Percentiles rank a stretch among this genome's conserved stretches.
Conservation (phyloP, 1,140 invertebrate genomes). For the Argopecten irradians region DNA sequence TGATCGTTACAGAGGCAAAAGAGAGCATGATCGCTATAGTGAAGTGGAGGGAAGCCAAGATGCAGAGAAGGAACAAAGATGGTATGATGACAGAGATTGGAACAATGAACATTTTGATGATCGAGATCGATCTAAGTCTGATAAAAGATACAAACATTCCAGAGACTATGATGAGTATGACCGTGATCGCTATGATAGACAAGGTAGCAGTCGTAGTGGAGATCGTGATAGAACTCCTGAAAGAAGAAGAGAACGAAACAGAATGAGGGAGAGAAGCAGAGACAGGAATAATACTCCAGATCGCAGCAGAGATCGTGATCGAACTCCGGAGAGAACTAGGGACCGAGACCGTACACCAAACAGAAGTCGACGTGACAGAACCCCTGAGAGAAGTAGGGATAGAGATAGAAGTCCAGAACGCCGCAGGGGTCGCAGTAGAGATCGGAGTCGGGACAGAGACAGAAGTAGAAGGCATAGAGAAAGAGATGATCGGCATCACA, state of each 20-base stretch:
- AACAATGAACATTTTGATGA: conserved; percentile 41
- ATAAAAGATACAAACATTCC: conserved; percentile 30
- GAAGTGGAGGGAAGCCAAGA: conserved; percentile 25
- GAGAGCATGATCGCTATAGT: neutral
- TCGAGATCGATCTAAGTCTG: conserved; percentile 40
- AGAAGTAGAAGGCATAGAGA: conserved; percentile 48
- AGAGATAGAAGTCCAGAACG: conserved; percentile 32
- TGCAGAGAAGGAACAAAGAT: neutral
- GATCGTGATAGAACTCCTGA: conserved; percentile 36
- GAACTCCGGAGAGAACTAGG: neutral
- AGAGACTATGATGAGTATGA: conserved; percentile 36
- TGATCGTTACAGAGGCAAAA: neutral
- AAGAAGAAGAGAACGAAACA: conserved; percentile 41
- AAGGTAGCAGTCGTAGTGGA: conserved; percentile 12
- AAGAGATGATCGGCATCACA: conserved; percentile 37
- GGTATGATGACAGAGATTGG: conserved; percentile 20
- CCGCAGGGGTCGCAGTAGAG: conserved; percentile 30
- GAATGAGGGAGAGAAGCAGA: conserved; percentile 25
- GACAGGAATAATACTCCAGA: neutral
- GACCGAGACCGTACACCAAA: neutral
- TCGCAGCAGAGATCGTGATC: neutral
- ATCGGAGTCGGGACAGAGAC: conserved; percentile 51
- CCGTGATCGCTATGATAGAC: conserved; percentile 27
- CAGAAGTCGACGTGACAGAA: conserved; percentile 32
- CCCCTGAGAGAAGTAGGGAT: conserved; percentile 41